Percentiles rank a stretch among this genome's conserved stretches.
Conservation (phyloP, 2,888 invertebrate species). For the Tenthredo livida region DNA sequence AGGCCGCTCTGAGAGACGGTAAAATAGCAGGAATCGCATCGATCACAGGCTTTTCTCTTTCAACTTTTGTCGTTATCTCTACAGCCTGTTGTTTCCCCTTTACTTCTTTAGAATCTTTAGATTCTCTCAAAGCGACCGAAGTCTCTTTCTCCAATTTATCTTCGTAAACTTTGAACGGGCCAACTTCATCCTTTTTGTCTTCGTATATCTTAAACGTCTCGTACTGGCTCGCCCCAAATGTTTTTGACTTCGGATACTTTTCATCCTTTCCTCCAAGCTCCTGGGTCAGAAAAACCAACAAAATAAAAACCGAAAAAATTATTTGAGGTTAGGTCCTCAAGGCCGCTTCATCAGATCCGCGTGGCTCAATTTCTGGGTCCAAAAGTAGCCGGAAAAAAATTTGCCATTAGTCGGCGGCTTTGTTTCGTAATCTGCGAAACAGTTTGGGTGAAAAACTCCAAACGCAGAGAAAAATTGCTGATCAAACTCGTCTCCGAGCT, state of each 20-base stretch:
- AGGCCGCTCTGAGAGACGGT: slow-evolving; percentile 61
- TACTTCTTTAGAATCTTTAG: slow-evolving; percentile 57
- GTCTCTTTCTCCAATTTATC: slow-evolving; percentile 74
- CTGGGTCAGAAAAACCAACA: slow-evolving; percentile 57
- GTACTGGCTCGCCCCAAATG: slow-evolving; percentile 80
- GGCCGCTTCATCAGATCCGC: no score
- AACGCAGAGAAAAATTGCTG: background rate
- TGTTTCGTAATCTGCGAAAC: background rate
- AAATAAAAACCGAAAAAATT: no score
- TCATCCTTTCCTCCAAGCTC: slow-evolving; percentile 72
- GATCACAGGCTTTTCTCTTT: slow-evolving; percentile 65
- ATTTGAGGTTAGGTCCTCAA: slow-evolving; percentile 43
- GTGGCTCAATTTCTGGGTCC: background rate
- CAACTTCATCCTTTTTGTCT: slow-evolving; percentile 80
- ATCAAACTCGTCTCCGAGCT: background rate
- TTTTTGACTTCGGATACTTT: slow-evolving; percentile 68
- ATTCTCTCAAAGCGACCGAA: slow-evolving; percentile 69
- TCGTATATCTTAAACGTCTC: slow-evolving; percentile 89
- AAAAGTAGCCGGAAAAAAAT: background rate
- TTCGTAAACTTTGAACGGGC: slow-evolving; percentile 73
- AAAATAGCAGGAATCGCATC: slow-evolving; percentile 78
- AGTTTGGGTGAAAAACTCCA: background rate
- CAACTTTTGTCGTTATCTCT: slow-evolving; percentile 60
- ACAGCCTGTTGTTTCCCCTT: slow-evolving; percentile 57
- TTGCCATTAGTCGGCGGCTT: background rate